Evolutionary conservation across 2,797 vertebrate species (phyloP), one percentile per base, ranked within the genome.

Genomic region (Manis pentadactyla): DNA sequence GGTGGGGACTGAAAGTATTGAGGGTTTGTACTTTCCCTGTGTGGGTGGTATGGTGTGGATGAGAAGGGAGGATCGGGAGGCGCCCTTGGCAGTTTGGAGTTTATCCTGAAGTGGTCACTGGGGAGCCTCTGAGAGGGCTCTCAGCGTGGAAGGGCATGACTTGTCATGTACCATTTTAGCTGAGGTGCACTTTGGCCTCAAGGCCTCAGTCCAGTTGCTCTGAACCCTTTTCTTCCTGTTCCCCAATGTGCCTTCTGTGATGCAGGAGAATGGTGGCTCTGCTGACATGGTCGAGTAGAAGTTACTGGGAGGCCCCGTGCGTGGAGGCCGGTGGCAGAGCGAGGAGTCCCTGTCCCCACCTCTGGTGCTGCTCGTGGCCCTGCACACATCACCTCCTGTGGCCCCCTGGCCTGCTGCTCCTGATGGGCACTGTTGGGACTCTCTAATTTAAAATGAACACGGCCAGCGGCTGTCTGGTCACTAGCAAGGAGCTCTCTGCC

Each of bases 371-470:
- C 64, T 73, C 27, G 0, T 29, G 42, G n/a, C 73, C 79, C 42
- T 0, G 15, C 15, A 5, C 18, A 46, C 63, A 14, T 96, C 77
- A 64, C 4, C 29, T 46, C 94, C 9, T 0, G 13, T 14, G 93
- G 78, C 94, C 64, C 84, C 34, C 69, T 79, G 51, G 34, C 39
- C 14, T 64, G 8, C 31, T 49, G 6, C 51, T 75, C 73, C 93
- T 53, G 0, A 0, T 0, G 31, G 59, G 61, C 51, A 12, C 39
- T 5, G 25, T 64, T 57, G 1, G 0, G 0, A 57, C 69, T 18
- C 31, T 27, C 15, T 57, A n/a, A 1, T 92, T 96, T 84, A n/a
- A 31, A 68, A 46, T 17, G 18, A 64, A 55, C 0, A 1, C 0
- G 5, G 73, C 31, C 19, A 0, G 1, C 53, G 69, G 19, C 96